Base-by-base conservation (phyloP, 2,888 invertebrate species). In the Agonopterix heracliana region DNA sequence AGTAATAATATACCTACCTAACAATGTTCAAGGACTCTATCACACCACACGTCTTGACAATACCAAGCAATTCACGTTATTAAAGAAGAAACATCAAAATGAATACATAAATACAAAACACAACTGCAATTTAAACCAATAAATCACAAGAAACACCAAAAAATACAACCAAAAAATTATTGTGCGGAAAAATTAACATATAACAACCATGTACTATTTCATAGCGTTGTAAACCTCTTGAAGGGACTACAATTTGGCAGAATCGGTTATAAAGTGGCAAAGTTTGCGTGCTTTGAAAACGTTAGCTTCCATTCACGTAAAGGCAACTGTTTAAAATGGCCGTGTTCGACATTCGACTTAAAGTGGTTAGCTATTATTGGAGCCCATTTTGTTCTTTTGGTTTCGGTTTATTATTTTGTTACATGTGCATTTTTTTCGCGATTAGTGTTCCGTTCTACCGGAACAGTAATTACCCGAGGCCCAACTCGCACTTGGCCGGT, bases 321-420 rank as follows among this genome's bases (percentile, higher is more conserved):
- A 46, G 51, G 59, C 58, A 66, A 64, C 63, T 56, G 63, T 67
- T 71, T 68, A 61, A 71, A 72, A 66, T 64, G 64, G 63, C 55
- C 61, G 65, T 66, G 66, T 71, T 66, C 57, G 59, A 68, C 62
- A 61, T 49, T 41, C 49, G 14, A 42, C 34, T 36, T 36, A 10
- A 36, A 45, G 45, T 45, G 57, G 53, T 26, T 55, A 26, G 56
- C 57, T 54, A 56, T 57, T 59, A 61, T 34, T 51, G 41, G 14
- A 26, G 54, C 54, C 55, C 1, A 26, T 26, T 26, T 26, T 26
- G 17, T 17, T 17, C 7, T 26, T 26, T 26, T 26, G 5, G 26
- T 26, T 26, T 26, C 26, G 26, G 26, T 26, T 26, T 56, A 26
- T n/a, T n/a, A n/a, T n/a, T n/a, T n/a, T n/a, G n/a, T n/a, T n/a